Evolutionary conservation across 2,797 vertebrate genomes (phyloP).

Genomic region (Yasuhikotakia modesta): DNA sequence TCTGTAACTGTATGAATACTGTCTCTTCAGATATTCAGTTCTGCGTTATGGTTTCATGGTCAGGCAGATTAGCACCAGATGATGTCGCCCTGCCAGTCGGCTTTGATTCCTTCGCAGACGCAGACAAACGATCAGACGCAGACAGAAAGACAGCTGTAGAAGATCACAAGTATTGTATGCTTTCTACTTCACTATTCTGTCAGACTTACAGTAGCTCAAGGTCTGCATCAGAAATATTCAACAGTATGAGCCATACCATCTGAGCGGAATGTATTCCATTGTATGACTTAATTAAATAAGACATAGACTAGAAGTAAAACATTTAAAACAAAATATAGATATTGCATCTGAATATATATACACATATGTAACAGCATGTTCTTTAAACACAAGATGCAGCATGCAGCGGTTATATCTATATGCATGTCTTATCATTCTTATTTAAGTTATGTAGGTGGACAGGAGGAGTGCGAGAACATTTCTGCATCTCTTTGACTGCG

Average conservation of each 20-base stretch:
- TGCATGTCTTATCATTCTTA: background rate
- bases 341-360: background rate
- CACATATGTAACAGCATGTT: background rate
- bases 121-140: background rate
- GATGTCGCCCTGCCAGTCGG: background rate
- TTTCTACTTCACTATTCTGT: slow-evolving; percentile 1
- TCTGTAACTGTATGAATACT: background rate
- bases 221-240: slow-evolving; percentile 7
- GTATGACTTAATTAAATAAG: background rate
- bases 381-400: background rate
- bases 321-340: background rate
- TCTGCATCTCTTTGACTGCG: background rate
- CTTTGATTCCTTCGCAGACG: slow-evolving; percentile 1
- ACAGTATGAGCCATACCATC: background rate
- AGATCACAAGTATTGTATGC: slow-evolving; percentile 12
- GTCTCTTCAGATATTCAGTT: slow-evolving; percentile 11
- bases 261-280: background rate
- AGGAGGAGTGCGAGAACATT: background rate
- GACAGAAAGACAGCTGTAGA: background rate
- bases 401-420: background rate
- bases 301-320: background rate
- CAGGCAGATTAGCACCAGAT: background rate
- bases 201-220: background rate
- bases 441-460: slow-evolving; percentile 14
- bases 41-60: background rate